Evolutionary conservation across 1,140 invertebrate genomes (phyloP), one percentile per base, ranked within the genome.

Genomic region (Tetramorium parvispinum): DNA sequence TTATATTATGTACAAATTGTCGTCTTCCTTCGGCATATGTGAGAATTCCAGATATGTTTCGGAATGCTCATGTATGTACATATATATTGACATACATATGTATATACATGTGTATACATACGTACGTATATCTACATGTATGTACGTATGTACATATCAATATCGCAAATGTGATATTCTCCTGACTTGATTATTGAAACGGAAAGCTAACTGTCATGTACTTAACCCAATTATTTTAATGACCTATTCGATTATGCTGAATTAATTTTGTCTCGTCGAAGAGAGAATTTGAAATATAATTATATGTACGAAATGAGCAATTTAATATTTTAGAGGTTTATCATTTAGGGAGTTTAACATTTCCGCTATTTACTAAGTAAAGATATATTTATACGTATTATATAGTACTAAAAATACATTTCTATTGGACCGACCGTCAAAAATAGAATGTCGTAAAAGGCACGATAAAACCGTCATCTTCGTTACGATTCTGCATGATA

Each of bases 141-240:
- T 8, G 32, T 73, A 18, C 11, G 8, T 24, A 51, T 8, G 32
- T 73, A 18, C 11, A 59, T 68, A 68, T 68, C 43, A 49, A 68
- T 73, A 73, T 71, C 49, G 27, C 18, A 18, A 37, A 32, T 49
- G 27, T 73, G 16, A 73, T 49, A 73, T 71, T 71, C 51, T 73
- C 51, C 27, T 8, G 21, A 51, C 24, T 53, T 21, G 32, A 73
- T 71, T 49, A 73, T 71, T 49, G 24, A 71, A 71, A 55, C 55
- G 70, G 18, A 73, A 73, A 73, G 49, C 70, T 55, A 32, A 18
- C 49, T 73, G 57, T 37, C 32, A 75, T 57, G 51, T 51, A 51
- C 32, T 59, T 76, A 76, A 16, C 16, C 53, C 73, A 57, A n/a
- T 76, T 59, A 59, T 76, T 76, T 76, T 76, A 76, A 76, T 76